Conservation (phyloP, 2,888 invertebrate species). For the Liodrosophila aerea region DNA sequence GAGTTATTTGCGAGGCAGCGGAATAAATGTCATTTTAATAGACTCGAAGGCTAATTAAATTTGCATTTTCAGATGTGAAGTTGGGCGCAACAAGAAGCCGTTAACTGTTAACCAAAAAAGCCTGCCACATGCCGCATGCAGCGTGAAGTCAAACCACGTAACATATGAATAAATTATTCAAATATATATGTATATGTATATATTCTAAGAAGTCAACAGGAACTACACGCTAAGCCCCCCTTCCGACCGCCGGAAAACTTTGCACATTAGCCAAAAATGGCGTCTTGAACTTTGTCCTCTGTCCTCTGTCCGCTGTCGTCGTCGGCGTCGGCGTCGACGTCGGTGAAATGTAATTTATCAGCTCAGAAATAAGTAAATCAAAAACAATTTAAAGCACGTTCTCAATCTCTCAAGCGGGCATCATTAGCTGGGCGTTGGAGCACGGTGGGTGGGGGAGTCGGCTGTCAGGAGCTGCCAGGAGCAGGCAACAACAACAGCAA, state of each 20-base stretch:
- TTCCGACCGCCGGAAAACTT: constrained; percentile 56
- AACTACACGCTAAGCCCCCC: no score
- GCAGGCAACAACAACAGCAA: constrained; percentile 5
- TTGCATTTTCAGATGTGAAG: constrained; percentile 55
- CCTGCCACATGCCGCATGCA: constrained; percentile 46
- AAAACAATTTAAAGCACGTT: constrained; percentile 74
- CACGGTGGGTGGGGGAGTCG: neutral
- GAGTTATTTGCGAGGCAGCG: constrained; percentile 44
- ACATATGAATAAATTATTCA: constrained; percentile 77
- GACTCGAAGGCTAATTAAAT: constrained; percentile 68
- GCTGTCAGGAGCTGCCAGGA: constrained; percentile 22
- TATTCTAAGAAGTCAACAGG: constrained; percentile 36
- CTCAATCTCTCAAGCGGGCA: constrained; percentile 9
- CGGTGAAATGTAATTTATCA: constrained; percentile 77
- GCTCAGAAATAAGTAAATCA: constrained; percentile 77
- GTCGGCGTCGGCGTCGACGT: constrained; percentile 2
- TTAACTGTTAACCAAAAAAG: constrained; percentile 31
- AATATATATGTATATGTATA: no score
- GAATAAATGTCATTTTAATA: constrained; percentile 62
- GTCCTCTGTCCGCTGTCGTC: neutral
- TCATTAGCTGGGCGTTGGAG: constrained; percentile 32
- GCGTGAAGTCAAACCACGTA: constrained; percentile 56
- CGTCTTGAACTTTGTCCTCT: constrained; percentile 66
- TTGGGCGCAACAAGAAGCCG: constrained; percentile 30
- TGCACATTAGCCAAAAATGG: constrained; percentile 68